phyloP scores from a whole-genome alignment of 2,113 vertebrate species.

The Choloepus hoffmanni region DNA sequence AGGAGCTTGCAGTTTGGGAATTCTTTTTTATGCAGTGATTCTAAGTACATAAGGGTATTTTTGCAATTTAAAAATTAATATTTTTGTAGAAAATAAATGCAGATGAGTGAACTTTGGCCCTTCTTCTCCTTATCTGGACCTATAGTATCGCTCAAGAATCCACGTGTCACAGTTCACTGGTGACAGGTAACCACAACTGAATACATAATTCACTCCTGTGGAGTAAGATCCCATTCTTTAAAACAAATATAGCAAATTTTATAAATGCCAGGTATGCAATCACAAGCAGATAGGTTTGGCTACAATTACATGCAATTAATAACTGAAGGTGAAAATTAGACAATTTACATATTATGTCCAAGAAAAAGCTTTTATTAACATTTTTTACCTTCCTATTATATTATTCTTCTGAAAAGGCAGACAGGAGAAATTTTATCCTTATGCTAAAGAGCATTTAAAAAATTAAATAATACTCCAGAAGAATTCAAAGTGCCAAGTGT shows the following conservation, averaged over 20 bases:
- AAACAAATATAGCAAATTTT: constrained; percentile 11
- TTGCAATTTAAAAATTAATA: constrained; percentile 5
- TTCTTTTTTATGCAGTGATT: background rate
- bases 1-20: background rate
- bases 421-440: constrained; percentile 40
- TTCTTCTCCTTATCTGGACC: background rate
- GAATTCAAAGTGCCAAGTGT: constrained; percentile 61
- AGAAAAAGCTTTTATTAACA: constrained; percentile 32
- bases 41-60: background rate
- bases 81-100: background rate
- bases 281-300: constrained; percentile 10
- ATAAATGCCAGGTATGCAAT: background rate
- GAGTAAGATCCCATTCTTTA: background rate
- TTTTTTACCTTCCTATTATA: constrained; percentile 54
- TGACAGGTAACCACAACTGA: background rate
- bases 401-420: background rate
- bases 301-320: constrained; percentile 22
- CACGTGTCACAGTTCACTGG: background rate
- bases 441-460: constrained; percentile 70
- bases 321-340: constrained; percentile 41
- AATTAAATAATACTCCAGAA: constrained; percentile 67
- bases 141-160: background rate
- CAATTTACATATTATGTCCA: constrained; percentile 36
- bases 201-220: background rate
- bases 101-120: background rate